Conservation (phyloP, 2,797 vertebrate genomes). For the Paguma larvata region DNA sequence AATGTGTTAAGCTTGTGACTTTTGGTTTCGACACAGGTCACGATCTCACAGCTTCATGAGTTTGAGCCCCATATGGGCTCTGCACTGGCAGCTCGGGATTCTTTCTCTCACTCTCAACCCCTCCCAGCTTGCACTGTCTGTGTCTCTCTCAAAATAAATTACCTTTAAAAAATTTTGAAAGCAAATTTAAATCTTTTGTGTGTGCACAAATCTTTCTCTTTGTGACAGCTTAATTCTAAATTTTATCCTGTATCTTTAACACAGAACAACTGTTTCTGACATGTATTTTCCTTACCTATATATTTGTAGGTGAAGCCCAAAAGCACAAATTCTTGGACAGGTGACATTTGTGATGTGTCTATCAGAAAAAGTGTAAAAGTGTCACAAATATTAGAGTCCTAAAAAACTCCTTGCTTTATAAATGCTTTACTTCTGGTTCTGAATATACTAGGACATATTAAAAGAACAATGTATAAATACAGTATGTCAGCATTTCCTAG, state of each 20-base stretch:
- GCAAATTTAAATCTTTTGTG: no score
- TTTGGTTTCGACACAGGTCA: no score
- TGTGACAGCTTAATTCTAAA: constrained; percentile 50
- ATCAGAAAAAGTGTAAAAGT: constrained; percentile 61
- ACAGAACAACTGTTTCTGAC: constrained; percentile 37
- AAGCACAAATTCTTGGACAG: constrained; percentile 39
- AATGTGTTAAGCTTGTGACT: no score
- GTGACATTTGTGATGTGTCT: constrained; percentile 45
- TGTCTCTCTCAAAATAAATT: no score
- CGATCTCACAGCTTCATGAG: no score
- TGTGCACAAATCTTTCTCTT: neutral
- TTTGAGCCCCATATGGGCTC: no score
- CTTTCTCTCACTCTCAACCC: no score
- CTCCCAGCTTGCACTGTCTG: no score
- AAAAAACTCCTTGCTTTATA: constrained; percentile 79
- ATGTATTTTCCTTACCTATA: constrained; percentile 51
- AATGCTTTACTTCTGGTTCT: constrained; percentile 71
- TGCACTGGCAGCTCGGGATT: no score
- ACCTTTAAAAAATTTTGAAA: no score
- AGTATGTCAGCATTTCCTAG: constrained; percentile 80
- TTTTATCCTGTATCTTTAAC: constrained; percentile 42
- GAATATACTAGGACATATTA: constrained; percentile 63
- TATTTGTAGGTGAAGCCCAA: constrained; percentile 75
- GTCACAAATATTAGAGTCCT: constrained; percentile 65
- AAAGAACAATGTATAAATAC: constrained; percentile 77